Conservation (phyloP, 2,888 invertebrate genomes). For the Athrips mouffetella region DNA sequence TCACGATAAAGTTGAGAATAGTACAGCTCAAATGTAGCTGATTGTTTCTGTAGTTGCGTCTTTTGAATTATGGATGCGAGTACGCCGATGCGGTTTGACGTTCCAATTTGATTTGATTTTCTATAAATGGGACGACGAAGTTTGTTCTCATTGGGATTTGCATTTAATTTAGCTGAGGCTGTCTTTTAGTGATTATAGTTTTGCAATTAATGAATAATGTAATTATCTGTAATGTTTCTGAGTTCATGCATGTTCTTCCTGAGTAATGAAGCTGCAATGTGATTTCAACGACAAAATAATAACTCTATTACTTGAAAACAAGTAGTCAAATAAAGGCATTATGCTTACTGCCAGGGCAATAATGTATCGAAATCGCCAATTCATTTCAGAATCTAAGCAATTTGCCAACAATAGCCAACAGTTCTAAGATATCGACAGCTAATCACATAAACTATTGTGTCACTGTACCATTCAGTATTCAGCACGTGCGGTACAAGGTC, state of each 20-base stretch:
- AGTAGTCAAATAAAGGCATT: too few species aligned
- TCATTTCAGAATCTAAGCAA: not conserved
- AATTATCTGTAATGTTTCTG: too few species aligned
- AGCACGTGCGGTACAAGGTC: not conserved
- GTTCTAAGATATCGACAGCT: not conserved
- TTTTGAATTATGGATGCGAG: slow-evolving; percentile 55
- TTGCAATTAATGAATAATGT: slow-evolving; percentile 3
- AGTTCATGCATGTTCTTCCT: too few species aligned
- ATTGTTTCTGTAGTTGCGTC: slow-evolving; percentile 31
- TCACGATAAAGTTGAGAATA: not conserved
- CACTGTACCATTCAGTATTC: not conserved
- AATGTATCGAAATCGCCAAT: not conserved
- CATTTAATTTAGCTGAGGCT: slow-evolving; percentile 3
- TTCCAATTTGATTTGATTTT: slow-evolving; percentile 36
- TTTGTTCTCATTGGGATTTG: slow-evolving; percentile 11
- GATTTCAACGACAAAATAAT: too few species aligned
- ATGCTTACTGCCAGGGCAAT: too few species aligned
- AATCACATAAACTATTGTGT: not conserved
- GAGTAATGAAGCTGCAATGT: too few species aligned
- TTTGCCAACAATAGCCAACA: not conserved
- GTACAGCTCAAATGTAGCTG: not conserved
- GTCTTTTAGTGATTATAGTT: slow-evolving; percentile 5
- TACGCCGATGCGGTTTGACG: slow-evolving; percentile 32
- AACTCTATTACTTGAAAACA: too few species aligned
- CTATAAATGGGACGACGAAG: slow-evolving; percentile 31